A percentile compares a stretch with the other conserved stretches of the same genome.
phyloP scores from a whole-genome alignment of 2,113 vertebrate genomes.

The Eurypyga helias region DNA sequence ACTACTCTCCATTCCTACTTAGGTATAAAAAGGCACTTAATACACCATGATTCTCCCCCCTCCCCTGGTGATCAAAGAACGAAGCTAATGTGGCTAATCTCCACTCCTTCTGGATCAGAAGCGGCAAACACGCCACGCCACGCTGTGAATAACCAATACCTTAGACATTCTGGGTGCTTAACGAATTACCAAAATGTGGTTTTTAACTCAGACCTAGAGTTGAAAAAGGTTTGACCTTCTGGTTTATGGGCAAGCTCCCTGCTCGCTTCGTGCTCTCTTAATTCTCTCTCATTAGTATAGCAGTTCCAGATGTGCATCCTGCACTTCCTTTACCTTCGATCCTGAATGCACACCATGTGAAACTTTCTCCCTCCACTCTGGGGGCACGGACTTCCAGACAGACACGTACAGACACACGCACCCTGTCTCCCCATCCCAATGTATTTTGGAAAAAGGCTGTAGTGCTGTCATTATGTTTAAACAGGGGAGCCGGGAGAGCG shows the following conservation, averaged over 20 bases:
- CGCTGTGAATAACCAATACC: background rate
- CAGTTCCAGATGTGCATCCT: conserved; percentile 24
- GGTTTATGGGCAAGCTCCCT: background rate
- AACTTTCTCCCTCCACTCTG: background rate
- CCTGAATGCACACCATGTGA: background rate
- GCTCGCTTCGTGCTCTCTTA: background rate
- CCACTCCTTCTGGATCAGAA: background rate
- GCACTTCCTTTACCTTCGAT: background rate
- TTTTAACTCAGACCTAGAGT: background rate
- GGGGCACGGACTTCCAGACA: background rate
- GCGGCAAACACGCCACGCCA: no score
- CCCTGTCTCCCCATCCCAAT: background rate
- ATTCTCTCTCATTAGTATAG: background rate
- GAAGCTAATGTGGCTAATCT: background rate
- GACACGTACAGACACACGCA: background rate
- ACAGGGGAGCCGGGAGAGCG: background rate
- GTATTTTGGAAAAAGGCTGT: background rate
- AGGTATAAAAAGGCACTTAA: background rate
- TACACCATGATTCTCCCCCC: background rate
- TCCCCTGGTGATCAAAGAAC: background rate
- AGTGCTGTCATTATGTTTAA: background rate
- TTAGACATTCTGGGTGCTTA: background rate
- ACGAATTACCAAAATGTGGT: background rate
- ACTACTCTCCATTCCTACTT: background rate
- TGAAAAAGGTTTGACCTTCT: background rate